Base-by-base conservation (phyloP, 2,888 invertebrate genomes). In the Eucriotettix oculatus region DNA sequence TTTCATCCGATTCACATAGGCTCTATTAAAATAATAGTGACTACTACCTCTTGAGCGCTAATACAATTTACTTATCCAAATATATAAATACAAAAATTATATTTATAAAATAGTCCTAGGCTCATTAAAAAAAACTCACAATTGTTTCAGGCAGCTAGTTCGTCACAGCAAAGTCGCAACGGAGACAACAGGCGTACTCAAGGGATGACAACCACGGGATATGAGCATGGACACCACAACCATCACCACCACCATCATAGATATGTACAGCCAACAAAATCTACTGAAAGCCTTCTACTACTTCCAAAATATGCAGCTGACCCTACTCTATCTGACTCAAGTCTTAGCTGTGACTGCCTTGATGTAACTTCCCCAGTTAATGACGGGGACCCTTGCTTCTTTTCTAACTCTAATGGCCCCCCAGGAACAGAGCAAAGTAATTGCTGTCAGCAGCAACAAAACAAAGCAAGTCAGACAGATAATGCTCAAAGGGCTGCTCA, bases 201-300 rank as follows among this genome's bases (percentile, higher is more conserved):
- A 42, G 56, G 42, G n/a, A 57, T 54, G 58, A 56, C 41, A 43
- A 16, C 14, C 7, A 52, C 61, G 40, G 56, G 55, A 11, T 58
- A 58, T 42, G 54, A 59, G 40, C 58, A 58, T 16, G 58, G 54
- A 41, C n/a, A 17, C 12, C 59, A 59, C 17, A 43, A 56, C 44
- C 43, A 43, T 43, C 44, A 56, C 42, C 61, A 61, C 43, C 57
- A 56, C 16, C 62, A 68, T 73, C 75, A 72, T 17, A 74, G 75
- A 56, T 79, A 82, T 71, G 74, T 83, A 71, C 73, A 83, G 70
- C 72, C 87, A 0, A 88, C 86, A 1, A 90, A 90, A 71, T 90
- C 90, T 0, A 88, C 89, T 0, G 90, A 90, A 71, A 89, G 86
- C 69, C 76, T 90, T 17, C 76, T 86, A 17, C 79, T 86, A 54